Conservation (phyloP, 2,113 vertebrate genomes). For the Siphamia tubifer region DNA sequence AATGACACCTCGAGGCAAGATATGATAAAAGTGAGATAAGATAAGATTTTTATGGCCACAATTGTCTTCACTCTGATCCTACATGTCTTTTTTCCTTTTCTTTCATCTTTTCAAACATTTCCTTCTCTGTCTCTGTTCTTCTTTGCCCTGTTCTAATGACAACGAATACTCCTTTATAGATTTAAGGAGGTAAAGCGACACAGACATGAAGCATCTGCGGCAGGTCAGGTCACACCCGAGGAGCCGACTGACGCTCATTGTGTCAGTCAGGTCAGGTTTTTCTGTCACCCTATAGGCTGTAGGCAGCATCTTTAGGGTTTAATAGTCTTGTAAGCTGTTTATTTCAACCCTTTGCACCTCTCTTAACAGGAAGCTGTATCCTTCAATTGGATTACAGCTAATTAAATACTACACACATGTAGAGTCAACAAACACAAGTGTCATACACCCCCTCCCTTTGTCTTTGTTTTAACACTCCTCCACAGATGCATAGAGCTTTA, state of each 20-base stretch:
- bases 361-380: constrained; percentile 68
- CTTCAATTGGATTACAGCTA: constrained; percentile 75
- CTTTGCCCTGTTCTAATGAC: constrained; percentile 18
- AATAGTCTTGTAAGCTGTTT: constrained; percentile 68
- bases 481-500: neutral
- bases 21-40: constrained; percentile 44
- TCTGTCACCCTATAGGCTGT: neutral
- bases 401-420: constrained; percentile 69
- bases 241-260: constrained; percentile 13
- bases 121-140: neutral
- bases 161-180: constrained; percentile 5
- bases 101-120: constrained; percentile 13
- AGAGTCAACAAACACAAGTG: constrained; percentile 62
- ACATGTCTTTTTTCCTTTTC: constrained; percentile 20
- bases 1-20: constrained; percentile 43
- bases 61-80: constrained; percentile 33
- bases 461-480: neutral
- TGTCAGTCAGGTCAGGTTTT: constrained; percentile 31
- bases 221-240: constrained; percentile 41
- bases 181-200: constrained; percentile 8
- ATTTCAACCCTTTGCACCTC: constrained; percentile 70
- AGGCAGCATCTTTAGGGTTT: constrained; percentile 48
- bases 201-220: neutral
- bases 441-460: neutral
- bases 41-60: constrained; percentile 29